Base-by-base conservation (phyloP, 2,888 invertebrate species). In the Mythimna vitellina region DNA sequence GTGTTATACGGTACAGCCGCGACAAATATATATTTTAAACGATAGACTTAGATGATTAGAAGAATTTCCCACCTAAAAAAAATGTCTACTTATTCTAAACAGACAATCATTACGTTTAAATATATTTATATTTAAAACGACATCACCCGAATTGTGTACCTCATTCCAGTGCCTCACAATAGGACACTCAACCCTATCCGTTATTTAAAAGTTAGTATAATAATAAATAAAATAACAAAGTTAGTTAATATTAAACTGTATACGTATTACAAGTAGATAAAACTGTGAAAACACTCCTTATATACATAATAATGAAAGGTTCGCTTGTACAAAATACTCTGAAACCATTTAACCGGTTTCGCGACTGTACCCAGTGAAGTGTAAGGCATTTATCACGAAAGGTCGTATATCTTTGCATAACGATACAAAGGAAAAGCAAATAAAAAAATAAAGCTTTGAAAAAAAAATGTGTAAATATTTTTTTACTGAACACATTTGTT, bases 321-420 rank as follows among this genome's bases (percentile, higher is more conserved):
- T 76, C 70, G 68, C 68, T 73, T 51, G 64, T 68, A 78, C 73
- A 70, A 82, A 82, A 83, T 82, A 85, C 87, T 86, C 77, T 75
- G 82, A 76, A 86, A 85, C 83, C 89, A 86, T 89, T 89, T 89
- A 87, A 87, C 86, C 84, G 86, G 86, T 87, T 86, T 85, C 77
- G 86, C 80, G 82, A 82, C 84, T 81, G 85, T 83, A 87, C 81
- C 86, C 86, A 86, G 76, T 88, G 87, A 86, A 87, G 86, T 88
- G 87, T 86, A 77, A 86, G 84, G 81, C 88, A 89, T 89, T 89
- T 87, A 89, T 90, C 89, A 89, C 86, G 76, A 81, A 82, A 83
- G 82, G 85, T 83, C 80, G 81, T 83, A 85, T 84, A 84, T 86
- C 82, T 83, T 84, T 86, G 79, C 82, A 84, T 81, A 82, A 81